Conservation (phyloP, 1,140 invertebrate genomes). For the Aphidius gifuensis region DNA sequence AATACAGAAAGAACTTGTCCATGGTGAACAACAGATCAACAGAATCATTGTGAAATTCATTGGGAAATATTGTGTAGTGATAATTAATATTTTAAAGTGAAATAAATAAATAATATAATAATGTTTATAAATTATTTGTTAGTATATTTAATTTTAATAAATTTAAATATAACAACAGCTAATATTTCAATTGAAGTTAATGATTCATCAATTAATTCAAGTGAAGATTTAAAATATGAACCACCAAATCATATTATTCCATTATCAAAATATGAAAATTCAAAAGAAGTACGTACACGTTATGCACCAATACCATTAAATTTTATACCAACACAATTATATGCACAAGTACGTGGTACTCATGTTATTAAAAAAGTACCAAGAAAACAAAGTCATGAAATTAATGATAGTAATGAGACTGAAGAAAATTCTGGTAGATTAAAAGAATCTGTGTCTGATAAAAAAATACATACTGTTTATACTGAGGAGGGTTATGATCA, state of each 20-base stretch:
- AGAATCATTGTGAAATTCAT: slow-evolving; percentile 17
- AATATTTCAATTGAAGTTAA: neutral
- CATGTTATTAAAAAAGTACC: slow-evolving; percentile 63
- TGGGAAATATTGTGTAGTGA: neutral
- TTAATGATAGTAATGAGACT: slow-evolving; percentile 61
- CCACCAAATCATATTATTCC: slow-evolving; percentile 40
- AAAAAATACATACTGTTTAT: slow-evolving; percentile 71
- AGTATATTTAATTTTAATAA: slow-evolving; percentile 11
- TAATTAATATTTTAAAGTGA: neutral
- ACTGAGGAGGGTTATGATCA: slow-evolving; percentile 78
- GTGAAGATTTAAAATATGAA: slow-evolving; percentile 25
- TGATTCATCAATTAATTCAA: slow-evolving; percentile 5
- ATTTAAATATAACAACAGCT: neutral
- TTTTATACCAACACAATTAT: slow-evolving; percentile 66
- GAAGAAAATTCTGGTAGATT: slow-evolving; percentile 61
- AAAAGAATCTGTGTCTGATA: slow-evolving; percentile 65
- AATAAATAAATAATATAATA: neutral
- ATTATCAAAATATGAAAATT: slow-evolving; percentile 50
- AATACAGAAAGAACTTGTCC: neutral
- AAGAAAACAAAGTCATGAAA: slow-evolving; percentile 50
- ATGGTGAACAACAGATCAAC: slow-evolving; percentile 21
- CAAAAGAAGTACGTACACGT: slow-evolving; percentile 49
- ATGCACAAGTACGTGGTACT: slow-evolving; percentile 65
- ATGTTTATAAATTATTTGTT: slow-evolving; percentile 22
- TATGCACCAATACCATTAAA: slow-evolving; percentile 51